Conservation (phyloP, 2,113 vertebrate species). For the Gymnarchus niloticus region DNA sequence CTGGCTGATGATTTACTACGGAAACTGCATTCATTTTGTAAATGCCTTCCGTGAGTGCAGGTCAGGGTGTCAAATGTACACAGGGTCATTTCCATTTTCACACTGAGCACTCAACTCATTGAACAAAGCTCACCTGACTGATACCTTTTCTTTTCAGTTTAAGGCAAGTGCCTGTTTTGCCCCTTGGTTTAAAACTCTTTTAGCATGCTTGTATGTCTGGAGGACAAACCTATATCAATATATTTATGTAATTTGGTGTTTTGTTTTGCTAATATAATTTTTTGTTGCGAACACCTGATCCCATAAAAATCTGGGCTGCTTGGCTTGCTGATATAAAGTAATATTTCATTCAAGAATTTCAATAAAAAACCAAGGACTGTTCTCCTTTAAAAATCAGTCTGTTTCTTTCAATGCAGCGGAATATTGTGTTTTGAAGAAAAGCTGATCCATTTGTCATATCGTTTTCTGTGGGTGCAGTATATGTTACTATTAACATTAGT, state of each 20-base stretch:
- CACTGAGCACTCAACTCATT: conserved; percentile 9
- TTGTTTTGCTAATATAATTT: not conserved
- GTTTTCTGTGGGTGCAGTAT: not conserved
- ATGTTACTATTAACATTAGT: not conserved
- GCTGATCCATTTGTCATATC: conserved; percentile 14
- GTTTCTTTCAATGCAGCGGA: conserved; percentile 13
- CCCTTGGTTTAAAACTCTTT: not conserved
- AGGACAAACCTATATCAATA: not conserved
- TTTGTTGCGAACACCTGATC: not conserved
- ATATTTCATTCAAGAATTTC: conserved; percentile 15
- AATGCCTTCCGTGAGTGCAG: conserved; percentile 14
- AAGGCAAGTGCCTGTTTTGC: not conserved
- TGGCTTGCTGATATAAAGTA: not conserved
- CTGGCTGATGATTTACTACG: conserved; percentile 11
- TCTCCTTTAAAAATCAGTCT: conserved; percentile 14
- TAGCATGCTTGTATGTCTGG: not conserved
- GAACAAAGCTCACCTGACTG: not conserved
- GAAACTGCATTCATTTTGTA: conserved; percentile 18
- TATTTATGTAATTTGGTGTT: not conserved
- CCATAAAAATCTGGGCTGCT: not conserved
- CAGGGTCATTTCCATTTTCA: conserved; percentile 13
- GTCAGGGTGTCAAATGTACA: conserved; percentile 14
- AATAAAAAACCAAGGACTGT: not conserved
- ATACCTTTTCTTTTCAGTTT: not conserved
- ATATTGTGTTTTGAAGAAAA: not conserved